Conservation (phyloP, 2,888 invertebrate species). For the Drosophila longiperda region DNA sequence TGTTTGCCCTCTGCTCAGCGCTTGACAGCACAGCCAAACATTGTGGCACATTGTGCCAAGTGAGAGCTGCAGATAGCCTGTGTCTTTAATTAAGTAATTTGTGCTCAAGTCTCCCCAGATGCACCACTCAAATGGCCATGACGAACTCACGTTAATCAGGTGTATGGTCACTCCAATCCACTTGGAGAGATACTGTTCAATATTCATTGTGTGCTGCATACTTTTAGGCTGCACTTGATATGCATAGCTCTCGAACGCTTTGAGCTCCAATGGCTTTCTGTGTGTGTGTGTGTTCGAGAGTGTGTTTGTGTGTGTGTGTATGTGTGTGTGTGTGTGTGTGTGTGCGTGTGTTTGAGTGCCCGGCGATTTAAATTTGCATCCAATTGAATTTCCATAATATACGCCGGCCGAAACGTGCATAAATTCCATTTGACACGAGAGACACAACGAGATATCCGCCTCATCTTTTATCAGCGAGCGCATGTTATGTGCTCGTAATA, state of each 20-base stretch:
- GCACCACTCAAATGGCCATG: conserved; percentile 10
- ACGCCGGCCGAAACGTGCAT: conserved; percentile 71
- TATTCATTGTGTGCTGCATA: conserved; percentile 68
- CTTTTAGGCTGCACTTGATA: conserved; percentile 61
- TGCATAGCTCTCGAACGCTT: conserved; percentile 50
- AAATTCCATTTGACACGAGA: conserved; percentile 73
- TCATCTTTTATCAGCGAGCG: conserved; percentile 44
- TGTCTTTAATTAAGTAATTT: conserved; percentile 64
- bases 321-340: conserved; percentile 3
- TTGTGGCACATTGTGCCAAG: conserved; percentile 17
- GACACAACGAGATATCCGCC: conserved; percentile 35
- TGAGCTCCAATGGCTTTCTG: conserved; percentile 2
- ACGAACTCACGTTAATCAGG: conserved; percentile 15
- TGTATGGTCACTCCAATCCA: conserved; percentile 11
- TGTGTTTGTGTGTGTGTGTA: too few relatives aligned
- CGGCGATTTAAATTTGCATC: conserved; percentile 75
- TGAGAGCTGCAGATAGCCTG: background rate
- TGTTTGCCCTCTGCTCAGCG: conserved; percentile 42
- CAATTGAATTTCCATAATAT: conserved; percentile 80
- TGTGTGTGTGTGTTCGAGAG: background rate
- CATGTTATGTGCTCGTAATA: conserved; percentile 77
- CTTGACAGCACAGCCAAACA: conserved; percentile 47
- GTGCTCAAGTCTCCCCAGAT: conserved; percentile 18
- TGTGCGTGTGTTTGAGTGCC: conserved; percentile 24
- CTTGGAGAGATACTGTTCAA: conserved; percentile 49